These are phyloP conservation scores for Drosophila setosimentum DNA, from an alignment of 2,888 invertebrate genomes.

Conservation along the genomic window DNA sequence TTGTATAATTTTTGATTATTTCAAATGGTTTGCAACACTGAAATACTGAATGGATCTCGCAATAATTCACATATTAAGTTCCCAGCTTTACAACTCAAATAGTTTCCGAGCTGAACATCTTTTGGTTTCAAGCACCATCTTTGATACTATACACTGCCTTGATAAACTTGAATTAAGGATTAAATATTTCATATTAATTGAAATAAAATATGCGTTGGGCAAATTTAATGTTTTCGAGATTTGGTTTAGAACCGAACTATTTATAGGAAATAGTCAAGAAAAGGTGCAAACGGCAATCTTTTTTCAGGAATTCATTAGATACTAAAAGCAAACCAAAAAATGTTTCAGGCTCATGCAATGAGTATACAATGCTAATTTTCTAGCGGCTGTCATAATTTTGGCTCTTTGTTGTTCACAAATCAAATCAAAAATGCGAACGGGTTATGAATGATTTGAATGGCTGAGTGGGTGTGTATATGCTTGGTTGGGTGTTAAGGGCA, in stretches of 20 bases:
- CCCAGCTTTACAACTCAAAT: background rate
- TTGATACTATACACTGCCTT: background rate
- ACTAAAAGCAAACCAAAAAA: conserved; percentile 12
- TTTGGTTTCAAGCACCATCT: background rate
- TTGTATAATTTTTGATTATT: background rate
- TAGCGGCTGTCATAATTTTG: conserved; percentile 55
- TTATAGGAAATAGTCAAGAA: background rate
- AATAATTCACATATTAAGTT: background rate
- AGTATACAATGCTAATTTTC: conserved; percentile 24
- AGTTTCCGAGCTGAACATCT: background rate
- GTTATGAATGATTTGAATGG: background rate
- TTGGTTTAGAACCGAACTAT: background rate
- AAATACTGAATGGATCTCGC: background rate
- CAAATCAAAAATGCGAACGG: conserved; percentile 51
- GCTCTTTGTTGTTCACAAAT: conserved; percentile 73
- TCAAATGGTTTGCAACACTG: background rate
- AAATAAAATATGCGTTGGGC: background rate
- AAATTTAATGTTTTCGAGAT: background rate
- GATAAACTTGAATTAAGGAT: background rate
- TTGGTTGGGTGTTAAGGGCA: conserved; percentile 49
- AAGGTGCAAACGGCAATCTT: background rate
- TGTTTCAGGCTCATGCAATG: conserved; percentile 21
- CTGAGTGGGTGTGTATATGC: conserved; percentile 1
- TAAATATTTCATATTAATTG: background rate
- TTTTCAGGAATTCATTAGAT: background rate